Percentiles rank a stretch among this genome's conserved stretches.
Conservation (phyloP, 2,888 invertebrate species). For the Elegia similella region DNA sequence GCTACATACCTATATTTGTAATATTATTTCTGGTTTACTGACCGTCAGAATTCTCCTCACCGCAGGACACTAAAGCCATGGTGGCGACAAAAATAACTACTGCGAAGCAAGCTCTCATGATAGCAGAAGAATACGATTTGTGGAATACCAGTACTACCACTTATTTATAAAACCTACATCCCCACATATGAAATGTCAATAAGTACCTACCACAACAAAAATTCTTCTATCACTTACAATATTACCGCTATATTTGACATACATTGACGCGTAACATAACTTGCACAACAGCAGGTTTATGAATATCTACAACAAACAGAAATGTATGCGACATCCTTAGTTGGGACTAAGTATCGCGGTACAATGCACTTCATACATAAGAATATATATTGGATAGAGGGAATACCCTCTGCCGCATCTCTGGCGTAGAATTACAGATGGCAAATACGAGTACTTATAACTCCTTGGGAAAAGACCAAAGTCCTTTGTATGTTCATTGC, state of each 20-base stretch:
- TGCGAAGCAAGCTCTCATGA: conserved; percentile 9
- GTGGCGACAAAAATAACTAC: conserved; percentile 2
- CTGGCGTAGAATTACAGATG: background rate
- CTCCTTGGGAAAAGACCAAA: too few relatives aligned
- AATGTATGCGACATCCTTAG: conserved; percentile 1
- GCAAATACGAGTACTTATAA: background rate
- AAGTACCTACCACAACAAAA: background rate
- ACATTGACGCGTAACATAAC: background rate
- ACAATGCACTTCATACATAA: background rate
- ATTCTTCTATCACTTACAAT: background rate
- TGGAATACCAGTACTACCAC: background rate
- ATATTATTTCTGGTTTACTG: too few relatives aligned
- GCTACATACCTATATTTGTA: too few relatives aligned
- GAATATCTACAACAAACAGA: background rate
- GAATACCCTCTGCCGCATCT: conserved; percentile 13
- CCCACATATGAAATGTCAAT: background rate
- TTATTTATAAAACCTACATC: conserved; percentile 13
- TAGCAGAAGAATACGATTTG: background rate
- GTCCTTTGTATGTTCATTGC: too few relatives aligned
- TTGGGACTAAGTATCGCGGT: background rate
- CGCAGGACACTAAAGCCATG: background rate
- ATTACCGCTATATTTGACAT: background rate
- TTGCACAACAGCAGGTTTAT: background rate
- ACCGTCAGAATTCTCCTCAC: conserved; percentile 3
- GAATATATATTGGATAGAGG: conserved; percentile 14